Conservation (phyloP, 2,797 vertebrate genomes). For the Halcyon leucocephala region DNA sequence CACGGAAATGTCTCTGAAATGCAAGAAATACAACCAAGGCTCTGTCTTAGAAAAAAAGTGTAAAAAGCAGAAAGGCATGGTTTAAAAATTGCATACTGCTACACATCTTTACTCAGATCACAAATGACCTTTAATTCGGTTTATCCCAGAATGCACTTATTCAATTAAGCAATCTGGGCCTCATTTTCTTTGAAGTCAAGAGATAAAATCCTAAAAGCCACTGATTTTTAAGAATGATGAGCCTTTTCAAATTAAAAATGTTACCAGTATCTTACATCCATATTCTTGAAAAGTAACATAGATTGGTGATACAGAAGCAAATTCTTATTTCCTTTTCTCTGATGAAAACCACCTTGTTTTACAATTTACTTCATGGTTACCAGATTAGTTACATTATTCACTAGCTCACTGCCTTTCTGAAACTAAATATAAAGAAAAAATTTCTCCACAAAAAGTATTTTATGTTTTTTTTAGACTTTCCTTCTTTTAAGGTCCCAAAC, state of each 20-base stretch:
- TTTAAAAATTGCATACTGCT: neutral
- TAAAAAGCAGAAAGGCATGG: neutral
- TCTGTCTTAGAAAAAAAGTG: neutral
- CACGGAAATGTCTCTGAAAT: neutral
- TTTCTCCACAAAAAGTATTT: neutral
- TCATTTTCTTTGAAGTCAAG: neutral
- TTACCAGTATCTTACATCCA: neutral
- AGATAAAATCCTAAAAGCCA: neutral
- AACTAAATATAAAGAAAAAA: neutral
- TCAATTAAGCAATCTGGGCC: neutral
- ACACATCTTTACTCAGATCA: neutral
- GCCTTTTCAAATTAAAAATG: neutral
- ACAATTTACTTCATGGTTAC: neutral
- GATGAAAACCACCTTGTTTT: neutral
- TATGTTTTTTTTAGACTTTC: neutral
- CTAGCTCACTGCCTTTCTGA: neutral
- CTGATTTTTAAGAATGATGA: neutral
- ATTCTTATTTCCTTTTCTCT: neutral
- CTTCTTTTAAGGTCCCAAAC: neutral
- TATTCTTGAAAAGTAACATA: neutral
- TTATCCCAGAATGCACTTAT: neutral
- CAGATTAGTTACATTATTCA: neutral
- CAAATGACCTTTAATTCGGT: neutral
- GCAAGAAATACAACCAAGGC: neutral
- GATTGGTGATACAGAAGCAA: neutral